phyloP scores from a whole-genome alignment of 2,797 vertebrate genomes.

The Muscicapa comitata region DNA sequence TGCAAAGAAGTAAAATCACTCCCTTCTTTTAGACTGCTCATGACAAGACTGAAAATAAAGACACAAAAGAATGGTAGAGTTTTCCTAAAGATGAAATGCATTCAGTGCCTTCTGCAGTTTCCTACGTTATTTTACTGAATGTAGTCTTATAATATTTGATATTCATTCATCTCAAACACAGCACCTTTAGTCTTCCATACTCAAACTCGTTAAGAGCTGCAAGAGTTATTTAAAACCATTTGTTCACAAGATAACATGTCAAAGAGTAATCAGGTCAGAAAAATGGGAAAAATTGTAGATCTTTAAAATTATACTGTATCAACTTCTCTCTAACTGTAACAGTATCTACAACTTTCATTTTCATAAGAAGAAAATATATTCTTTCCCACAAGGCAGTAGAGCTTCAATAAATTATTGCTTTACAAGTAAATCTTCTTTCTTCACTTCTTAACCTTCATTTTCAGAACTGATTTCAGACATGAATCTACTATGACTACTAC shows the following conservation, averaged over 20 bases:
- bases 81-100: background rate
- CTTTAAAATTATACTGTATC: background rate
- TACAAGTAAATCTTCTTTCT: background rate
- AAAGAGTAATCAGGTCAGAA: background rate
- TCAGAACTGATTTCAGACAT: background rate
- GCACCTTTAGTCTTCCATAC: background rate
- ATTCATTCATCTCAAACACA: background rate
- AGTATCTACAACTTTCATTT: background rate
- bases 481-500: background rate
- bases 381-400: background rate
- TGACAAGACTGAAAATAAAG: background rate
- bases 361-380: background rate
- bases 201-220: background rate
- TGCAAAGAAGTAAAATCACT: background rate
- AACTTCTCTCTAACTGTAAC: background rate
- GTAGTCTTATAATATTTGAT: background rate
- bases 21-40: background rate
- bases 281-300: background rate
- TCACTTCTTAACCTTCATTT: background rate
- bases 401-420: background rate
- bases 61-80: background rate
- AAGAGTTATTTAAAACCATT: background rate
- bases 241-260: background rate
- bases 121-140: background rate
- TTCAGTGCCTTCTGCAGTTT: background rate